These are phyloP conservation scores for Zootoca vivipara DNA, from an alignment of 2,113 vertebrate species.

Conservation along the genomic window DNA sequence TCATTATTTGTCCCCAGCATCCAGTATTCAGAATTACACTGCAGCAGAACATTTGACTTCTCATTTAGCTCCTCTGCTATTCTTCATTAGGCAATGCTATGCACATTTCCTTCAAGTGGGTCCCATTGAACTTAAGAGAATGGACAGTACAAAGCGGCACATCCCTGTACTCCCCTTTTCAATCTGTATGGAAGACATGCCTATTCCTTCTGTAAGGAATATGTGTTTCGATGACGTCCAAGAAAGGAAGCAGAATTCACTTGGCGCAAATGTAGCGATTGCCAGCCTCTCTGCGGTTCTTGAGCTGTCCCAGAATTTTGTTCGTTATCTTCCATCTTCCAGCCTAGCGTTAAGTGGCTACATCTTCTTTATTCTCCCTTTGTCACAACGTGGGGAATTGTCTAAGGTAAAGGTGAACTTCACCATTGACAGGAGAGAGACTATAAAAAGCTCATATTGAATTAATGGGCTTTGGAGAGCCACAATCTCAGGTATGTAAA, in stretches of 20 bases:
- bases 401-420: constrained; percentile 27
- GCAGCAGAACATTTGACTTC: background rate
- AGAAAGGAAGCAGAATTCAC: background rate
- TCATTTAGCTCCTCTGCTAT: background rate
- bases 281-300: background rate
- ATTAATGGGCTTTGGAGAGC: background rate
- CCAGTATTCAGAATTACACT: background rate
- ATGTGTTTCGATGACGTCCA: background rate
- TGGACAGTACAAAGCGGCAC: background rate
- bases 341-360: constrained; percentile 15
- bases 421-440: constrained; percentile 21
- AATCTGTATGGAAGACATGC: background rate
- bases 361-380: constrained; percentile 31
- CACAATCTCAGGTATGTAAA: constrained; percentile 29
- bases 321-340: background rate
- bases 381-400: constrained; percentile 14
- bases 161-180: background rate
- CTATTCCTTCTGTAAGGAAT: background rate
- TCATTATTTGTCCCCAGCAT: background rate
- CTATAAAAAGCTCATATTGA: background rate
- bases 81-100: background rate
- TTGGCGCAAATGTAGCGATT: background rate
- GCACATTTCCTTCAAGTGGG: background rate
- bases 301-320: background rate
- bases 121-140: too few species aligned